Evolutionary conservation across 2,888 invertebrate species (phyloP), one percentile per base, ranked within the genome.

Genomic region (Dicycla oo): DNA sequence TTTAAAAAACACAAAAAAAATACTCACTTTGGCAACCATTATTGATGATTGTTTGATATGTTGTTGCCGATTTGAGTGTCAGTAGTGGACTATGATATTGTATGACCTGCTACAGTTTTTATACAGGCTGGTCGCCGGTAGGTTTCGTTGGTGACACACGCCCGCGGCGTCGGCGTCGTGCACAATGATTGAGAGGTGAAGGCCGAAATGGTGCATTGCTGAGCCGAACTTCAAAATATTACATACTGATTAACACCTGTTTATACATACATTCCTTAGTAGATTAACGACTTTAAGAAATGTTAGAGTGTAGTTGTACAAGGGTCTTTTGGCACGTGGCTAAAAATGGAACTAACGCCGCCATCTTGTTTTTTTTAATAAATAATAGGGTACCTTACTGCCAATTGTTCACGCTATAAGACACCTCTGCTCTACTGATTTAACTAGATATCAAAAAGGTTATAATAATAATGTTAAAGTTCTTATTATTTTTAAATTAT

Each of bases 1-100:
- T 10, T 13, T 4, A 20, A 15, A 15, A 11, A 15, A 23, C 11
- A 30, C 0, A 0, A 26, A 4, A 38, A 8, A 30, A 23, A 18
- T 11, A 47, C 77, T 88, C 75, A 91, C 94, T 93, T 94, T 94
- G 88, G 93, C 92, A 86, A 91, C 93, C 94, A 94, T 94, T 43
- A 38, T 82, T 68, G 57, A 18, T n/a, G 61, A 51, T 77, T 60
- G 30, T 51, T 69, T 53, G 40, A 34, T 76, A 34, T 38, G 70
- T 63, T 93, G 91, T 94, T 88, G 81, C 65, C 90, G 81, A 82
- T 91, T 85, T 86, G 88, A 81, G 85, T 88, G 88, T 91, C 88
- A 81, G 84, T 81, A 80, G 74, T 87, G 80, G 88, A 94, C 92
- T 94, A 90, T 93, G 89, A 83, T 81, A 86, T 78, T 80, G 64